phyloP scores from a whole-genome alignment of 2,797 vertebrate genomes.

The Amblyopsis hoosieri region DNA sequence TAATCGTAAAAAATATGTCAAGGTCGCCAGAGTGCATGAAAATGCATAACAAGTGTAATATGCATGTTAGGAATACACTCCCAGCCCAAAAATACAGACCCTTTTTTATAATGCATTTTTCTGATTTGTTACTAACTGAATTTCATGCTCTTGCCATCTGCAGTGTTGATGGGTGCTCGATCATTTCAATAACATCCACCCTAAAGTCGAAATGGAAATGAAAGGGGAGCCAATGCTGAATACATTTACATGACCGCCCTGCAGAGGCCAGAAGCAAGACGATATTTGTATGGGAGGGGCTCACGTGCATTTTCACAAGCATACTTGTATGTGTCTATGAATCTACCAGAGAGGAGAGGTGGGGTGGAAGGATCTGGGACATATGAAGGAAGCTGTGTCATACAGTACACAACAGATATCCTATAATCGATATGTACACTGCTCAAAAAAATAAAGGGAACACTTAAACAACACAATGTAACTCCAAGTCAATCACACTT shows the following conservation, averaged over 20 bases:
- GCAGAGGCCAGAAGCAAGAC: neutral
- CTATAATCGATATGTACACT: constrained; percentile 24
- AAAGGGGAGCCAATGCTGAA: constrained; percentile 14
- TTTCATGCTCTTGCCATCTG: neutral
- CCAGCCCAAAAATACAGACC: neutral
- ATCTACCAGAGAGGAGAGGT: neutral
- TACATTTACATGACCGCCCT: constrained; percentile 8
- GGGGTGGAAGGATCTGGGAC: constrained; percentile 22
- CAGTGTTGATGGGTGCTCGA: constrained; percentile 9
- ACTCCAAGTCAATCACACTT: no score
- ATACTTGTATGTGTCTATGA: constrained; percentile 10
- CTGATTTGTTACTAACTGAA: neutral
- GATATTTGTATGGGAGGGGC: constrained; percentile 25
- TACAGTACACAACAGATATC: neutral
- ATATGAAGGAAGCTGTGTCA: constrained; percentile 22
- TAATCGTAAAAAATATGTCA: constrained; percentile 26
- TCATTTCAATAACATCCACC: constrained; percentile 10
- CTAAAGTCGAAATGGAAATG: constrained; percentile 27
- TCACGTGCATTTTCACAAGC: neutral
- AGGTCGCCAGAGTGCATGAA: constrained; percentile 6
- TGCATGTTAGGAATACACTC: neutral
- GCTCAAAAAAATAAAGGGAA: no score
- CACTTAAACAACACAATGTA: no score
- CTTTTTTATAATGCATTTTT: constrained; percentile 13
- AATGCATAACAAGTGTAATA: neutral